These are phyloP conservation scores for Xenotilapia longispinis DNA, from an alignment of 2,113 vertebrate species.

Conservation along the genomic window DNA sequence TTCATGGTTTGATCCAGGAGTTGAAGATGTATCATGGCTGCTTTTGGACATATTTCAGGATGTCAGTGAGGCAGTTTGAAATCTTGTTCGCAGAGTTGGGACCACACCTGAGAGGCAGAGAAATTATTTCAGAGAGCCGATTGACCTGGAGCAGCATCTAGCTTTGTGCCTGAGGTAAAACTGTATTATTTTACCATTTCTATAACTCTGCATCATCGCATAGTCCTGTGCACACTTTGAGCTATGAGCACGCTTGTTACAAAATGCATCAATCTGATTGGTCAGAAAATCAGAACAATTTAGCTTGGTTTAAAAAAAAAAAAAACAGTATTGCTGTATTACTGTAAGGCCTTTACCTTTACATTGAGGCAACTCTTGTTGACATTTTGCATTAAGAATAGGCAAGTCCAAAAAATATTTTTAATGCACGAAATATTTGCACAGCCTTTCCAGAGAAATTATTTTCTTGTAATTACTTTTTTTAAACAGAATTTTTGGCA, in stretches of 20 bases:
- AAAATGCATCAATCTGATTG: not conserved
- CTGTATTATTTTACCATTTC: not conserved
- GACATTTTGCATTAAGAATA: not conserved
- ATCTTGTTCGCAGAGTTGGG: not conserved
- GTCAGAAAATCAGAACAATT: not conserved
- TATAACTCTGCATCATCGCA: not conserved
- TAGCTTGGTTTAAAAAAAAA: not conserved
- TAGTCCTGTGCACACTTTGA: not conserved
- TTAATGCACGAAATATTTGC: not conserved
- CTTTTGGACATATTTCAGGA: not conserved
- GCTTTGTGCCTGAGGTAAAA: not conserved
- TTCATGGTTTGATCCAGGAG: not conserved
- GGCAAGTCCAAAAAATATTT: not conserved
- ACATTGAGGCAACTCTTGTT: not conserved
- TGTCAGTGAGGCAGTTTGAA: not conserved
- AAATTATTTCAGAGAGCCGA: not conserved
- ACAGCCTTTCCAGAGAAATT: not conserved
- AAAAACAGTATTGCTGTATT: not conserved
- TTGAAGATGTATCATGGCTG: not conserved
- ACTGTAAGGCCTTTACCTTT: not conserved
- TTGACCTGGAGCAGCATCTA: not conserved
- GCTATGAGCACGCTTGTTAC: not conserved
- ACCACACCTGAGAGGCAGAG: not conserved
- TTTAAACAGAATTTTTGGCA: not conserved
- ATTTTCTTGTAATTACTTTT: not conserved